Evolutionary conservation across 1,140 invertebrate genomes (phyloP).

Genomic region (Mactra quadrangularis): DNA sequence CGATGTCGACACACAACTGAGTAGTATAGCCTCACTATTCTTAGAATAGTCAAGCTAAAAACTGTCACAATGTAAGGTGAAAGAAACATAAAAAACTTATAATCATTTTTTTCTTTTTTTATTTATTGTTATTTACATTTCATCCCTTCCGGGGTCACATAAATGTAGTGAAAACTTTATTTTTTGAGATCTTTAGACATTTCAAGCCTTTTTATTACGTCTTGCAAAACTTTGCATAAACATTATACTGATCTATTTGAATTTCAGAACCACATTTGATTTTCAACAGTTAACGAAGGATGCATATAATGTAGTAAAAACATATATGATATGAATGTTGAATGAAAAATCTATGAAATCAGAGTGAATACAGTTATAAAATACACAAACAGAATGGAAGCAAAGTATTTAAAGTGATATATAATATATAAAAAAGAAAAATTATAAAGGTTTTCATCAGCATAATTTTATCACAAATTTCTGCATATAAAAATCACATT

Average conservation of each 20-base stretch:
- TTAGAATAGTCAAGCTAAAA: no score
- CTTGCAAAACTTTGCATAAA: conserved; percentile 38
- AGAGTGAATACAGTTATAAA: no score
- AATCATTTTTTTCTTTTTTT: conserved; percentile 45
- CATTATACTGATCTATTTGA: neutral
- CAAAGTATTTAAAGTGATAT: neutral
- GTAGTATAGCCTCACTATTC: no score
- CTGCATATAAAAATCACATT: conserved; percentile 42
- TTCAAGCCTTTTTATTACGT: neutral
- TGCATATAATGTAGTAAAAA: neutral
- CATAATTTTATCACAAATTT: conserved; percentile 28
- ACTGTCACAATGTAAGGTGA: no score
- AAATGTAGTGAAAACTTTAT: conserved; percentile 37
- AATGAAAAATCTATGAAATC: no score
- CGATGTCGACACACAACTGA: no score
- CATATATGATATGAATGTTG: no score
- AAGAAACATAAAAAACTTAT: no score
- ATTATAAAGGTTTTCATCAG: conserved; percentile 4
- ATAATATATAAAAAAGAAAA: conserved; percentile 7
- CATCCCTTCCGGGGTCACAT: conserved; percentile 36
- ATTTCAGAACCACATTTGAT: conserved; percentile 32
- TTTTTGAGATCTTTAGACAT: conserved; percentile 42
- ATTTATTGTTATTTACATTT: conserved; percentile 51
- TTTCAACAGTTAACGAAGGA: conserved; percentile 6
- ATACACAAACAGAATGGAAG: neutral